These are phyloP conservation scores for Protobothrops mucrosquamatus DNA, from an alignment of 2,113 vertebrate species.

Conservation along the genomic window DNA sequence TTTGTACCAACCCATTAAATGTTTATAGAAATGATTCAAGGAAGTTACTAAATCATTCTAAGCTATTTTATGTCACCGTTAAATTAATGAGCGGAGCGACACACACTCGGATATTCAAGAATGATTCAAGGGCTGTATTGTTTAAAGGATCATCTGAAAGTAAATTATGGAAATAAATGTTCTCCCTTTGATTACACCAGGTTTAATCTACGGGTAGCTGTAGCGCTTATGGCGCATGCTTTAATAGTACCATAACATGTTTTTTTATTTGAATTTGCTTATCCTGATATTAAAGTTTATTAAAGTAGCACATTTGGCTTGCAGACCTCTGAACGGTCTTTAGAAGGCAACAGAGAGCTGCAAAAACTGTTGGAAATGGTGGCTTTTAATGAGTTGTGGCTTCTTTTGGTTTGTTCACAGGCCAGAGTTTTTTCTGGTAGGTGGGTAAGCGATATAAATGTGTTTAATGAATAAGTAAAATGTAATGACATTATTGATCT, in stretches of 20 bases:
- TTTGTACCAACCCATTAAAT: constrained; percentile 61
- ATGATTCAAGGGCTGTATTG: neutral
- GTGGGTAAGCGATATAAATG: too few relatives aligned
- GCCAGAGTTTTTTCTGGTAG: too few relatives aligned
- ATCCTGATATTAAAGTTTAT: neutral
- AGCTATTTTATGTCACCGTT: constrained; percentile 50
- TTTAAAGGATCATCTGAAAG: neutral
- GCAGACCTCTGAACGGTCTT: too few relatives aligned
- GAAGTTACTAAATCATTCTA: constrained; percentile 58
- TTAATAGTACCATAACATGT: neutral
- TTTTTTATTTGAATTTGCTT: neutral
- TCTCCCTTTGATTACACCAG: neutral
- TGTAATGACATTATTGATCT: too few relatives aligned
- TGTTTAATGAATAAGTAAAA: too few relatives aligned
- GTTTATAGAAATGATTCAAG: constrained; percentile 57
- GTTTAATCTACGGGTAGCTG: constrained; percentile 20
- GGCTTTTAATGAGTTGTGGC: too few relatives aligned
- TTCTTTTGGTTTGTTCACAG: too few relatives aligned
- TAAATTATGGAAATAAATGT: neutral
- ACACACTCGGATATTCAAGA: constrained; percentile 37
- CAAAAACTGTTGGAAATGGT: too few relatives aligned
- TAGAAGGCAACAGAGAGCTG: too few relatives aligned
- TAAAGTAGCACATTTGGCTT: too few relatives aligned
- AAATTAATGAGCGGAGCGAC: constrained; percentile 27
- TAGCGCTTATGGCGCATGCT: neutral